Evolutionary conservation across 2,797 vertebrate genomes (phyloP).

Genomic region (Antrozous pallidus): DNA sequence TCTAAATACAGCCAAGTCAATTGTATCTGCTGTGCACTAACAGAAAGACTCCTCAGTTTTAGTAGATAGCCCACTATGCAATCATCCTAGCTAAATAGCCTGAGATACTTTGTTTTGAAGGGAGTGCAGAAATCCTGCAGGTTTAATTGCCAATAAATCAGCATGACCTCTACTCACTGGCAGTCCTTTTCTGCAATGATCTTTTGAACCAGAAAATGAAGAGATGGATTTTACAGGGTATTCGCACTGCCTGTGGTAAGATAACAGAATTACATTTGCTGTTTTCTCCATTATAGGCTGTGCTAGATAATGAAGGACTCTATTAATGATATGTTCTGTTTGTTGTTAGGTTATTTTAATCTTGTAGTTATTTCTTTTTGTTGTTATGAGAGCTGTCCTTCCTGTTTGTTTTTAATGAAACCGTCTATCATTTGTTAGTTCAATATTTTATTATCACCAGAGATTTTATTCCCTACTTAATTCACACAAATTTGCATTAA

Average conservation of each 20-base stretch:
- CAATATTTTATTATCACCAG: conserved; percentile 26
- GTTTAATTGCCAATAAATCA: conserved; percentile 99
- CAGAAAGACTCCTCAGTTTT: conserved; percentile 74
- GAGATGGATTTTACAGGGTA: conserved; percentile 92
- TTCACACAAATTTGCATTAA: conserved; percentile 62
- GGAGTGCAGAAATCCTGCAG: conserved; percentile 89
- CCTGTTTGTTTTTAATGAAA: conserved; percentile 46
- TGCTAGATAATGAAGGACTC: conserved; percentile 92
- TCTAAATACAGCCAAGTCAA: conserved; percentile 78
- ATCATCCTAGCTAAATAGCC: conserved; percentile 79
- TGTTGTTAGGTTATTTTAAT: conserved; percentile 85
- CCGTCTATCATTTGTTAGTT: conserved; percentile 61
- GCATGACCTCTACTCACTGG: conserved; percentile 89
- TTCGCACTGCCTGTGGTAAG: conserved; percentile 87
- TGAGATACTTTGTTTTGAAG: conserved; percentile 83
- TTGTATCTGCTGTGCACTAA: conserved; percentile 79
- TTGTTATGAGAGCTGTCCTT: conserved; percentile 63
- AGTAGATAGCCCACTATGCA: conserved; percentile 73
- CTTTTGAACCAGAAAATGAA: conserved; percentile 98
- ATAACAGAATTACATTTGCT: conserved; percentile 88
- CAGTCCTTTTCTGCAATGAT: conserved; percentile 88
- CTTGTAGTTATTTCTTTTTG: conserved; percentile 72
- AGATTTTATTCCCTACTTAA: conserved; percentile 62
- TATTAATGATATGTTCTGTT: conserved; percentile 91
- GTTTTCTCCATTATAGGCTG: conserved; percentile 87